Evolutionary conservation across 2,888 invertebrate species (phyloP).

Genomic region (Ochlodes sylvanus): DNA sequence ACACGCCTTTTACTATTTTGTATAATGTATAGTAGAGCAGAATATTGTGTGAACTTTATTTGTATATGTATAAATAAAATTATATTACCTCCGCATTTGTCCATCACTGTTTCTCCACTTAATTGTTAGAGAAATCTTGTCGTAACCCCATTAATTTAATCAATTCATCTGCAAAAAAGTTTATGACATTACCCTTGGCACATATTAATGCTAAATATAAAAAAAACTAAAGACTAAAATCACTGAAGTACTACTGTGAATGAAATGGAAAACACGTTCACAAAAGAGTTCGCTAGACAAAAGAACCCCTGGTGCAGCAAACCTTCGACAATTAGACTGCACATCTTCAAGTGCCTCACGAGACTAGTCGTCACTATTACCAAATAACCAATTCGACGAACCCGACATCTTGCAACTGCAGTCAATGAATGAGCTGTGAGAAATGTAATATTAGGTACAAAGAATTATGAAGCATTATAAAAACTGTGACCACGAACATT

Average conservation of each 20-base stretch:
- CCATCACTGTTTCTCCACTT: not conserved
- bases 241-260: conserved; percentile 20
- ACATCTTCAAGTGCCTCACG: conserved; percentile 21
- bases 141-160: not conserved
- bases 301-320: conserved; percentile 12
- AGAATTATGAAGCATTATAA: conserved; percentile 29
- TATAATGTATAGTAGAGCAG: too few relatives aligned
- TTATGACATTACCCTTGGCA: not conserved
- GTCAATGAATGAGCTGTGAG: conserved; percentile 21
- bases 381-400: conserved; percentile 28
- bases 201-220: not conserved
- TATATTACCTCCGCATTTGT: not conserved
- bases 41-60: too few relatives aligned
- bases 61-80: not conserved
- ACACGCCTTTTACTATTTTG: too few relatives aligned
- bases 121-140: not conserved
- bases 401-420: conserved; percentile 1
- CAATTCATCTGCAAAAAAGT: not conserved
- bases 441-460: conserved; percentile 33
- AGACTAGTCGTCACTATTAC: conserved; percentile 19
- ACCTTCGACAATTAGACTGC: conserved; percentile 18
- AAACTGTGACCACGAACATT: conserved; percentile 24
- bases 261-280: conserved; percentile 9
- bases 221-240: conserved; percentile 11
- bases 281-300: conserved; percentile 14